phyloP scores from a whole-genome alignment of 1,140 invertebrate species.

The Drosophila bipectinata region DNA sequence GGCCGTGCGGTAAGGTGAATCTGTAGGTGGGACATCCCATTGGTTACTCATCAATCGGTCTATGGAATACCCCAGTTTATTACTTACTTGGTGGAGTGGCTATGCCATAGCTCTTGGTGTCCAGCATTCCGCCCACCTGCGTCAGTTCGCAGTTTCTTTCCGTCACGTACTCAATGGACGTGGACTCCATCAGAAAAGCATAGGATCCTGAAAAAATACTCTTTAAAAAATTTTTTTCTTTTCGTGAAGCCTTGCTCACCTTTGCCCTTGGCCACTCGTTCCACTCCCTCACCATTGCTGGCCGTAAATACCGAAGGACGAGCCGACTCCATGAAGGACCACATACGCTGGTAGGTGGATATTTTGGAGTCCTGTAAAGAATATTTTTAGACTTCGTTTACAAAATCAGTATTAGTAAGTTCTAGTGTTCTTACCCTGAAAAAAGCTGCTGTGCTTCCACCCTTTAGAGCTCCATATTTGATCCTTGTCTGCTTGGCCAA shows the following conservation, averaged over 20 bases:
- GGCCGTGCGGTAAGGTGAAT: conserved; percentile 93
- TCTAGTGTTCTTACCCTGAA: conserved; percentile 89
- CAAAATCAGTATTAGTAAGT: background rate
- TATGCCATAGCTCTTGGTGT: conserved; percentile 96
- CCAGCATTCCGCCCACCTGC: conserved; percentile 94
- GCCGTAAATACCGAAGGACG: conserved; percentile 93
- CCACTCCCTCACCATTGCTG: conserved; percentile 93
- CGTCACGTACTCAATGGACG: conserved; percentile 95
- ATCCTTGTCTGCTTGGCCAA: conserved; percentile 98
- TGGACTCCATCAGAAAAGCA: conserved; percentile 97
- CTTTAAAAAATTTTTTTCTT: too few species aligned
- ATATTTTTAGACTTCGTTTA: background rate
- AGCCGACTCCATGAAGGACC: conserved; percentile 95
- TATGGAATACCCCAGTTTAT: background rate
- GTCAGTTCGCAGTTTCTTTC: conserved; percentile 95
- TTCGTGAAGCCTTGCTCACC: conserved; percentile 83
- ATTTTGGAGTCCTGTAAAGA: conserved; percentile 92
- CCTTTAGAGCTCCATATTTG: conserved; percentile 97
- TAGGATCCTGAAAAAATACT: conserved; percentile 86
- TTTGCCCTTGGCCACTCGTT: conserved; percentile 92
- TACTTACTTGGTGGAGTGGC: conserved; percentile 95
- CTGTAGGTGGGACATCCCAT: conserved; percentile 84
- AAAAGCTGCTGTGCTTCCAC: conserved; percentile 96
- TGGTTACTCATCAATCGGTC: background rate
- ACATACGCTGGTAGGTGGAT: conserved; percentile 96